Evolutionary conservation across 2,113 vertebrate species (phyloP), one percentile per base, ranked within the genome.

Genomic region (Mormyrus iriodes): DNA sequence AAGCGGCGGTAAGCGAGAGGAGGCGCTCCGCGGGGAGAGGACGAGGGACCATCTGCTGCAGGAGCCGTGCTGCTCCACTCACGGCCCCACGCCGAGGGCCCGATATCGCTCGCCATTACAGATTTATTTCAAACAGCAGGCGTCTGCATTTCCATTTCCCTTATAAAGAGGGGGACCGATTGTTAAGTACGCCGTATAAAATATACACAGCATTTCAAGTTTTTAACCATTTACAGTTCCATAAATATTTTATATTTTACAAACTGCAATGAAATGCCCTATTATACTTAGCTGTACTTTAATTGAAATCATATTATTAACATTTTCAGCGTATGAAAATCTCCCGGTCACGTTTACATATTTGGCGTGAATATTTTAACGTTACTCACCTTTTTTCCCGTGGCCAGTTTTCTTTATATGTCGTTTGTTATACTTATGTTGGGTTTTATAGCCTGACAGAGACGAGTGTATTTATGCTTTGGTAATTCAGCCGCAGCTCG

Each of bases 11-110:
- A 55, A 94, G 95, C 35, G 94, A 94, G 94, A 94, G 95, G 94
- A 96, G 96, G 95, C 95, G 96, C 96, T 96, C 95, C 94, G 90
- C 93, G 97, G 96, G 97, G 96, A 96, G 95, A 96, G 95, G 96
- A 94, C 95, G 95, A 96, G 96, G 95, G 97, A 96, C 97, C 94
- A 89, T 89, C 96, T 89, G 88, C 79, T 85, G 79, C 79, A 61
- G 88, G 86, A 61, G 79, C 9, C 86, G 55, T 87, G 86, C 86
- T 87, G 86, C 86, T 87, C 52, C 55, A 3, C 39, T 44, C 52
- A 9, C 52, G 19, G 86, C 86, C 55, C 39, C 86, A 61, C 86
- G 86, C 86, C 52, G 86, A 65, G 55, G 86, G 53, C 86, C 39
- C 86, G 15, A 65, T 87, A 53, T 46, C 86, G 86, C 55, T 87